Percentiles rank a stretch among this genome's conserved stretches.
Evolutionary conservation across 2,113 vertebrate species (phyloP).

Genomic region (pig (Sus scrofa)): DNA sequence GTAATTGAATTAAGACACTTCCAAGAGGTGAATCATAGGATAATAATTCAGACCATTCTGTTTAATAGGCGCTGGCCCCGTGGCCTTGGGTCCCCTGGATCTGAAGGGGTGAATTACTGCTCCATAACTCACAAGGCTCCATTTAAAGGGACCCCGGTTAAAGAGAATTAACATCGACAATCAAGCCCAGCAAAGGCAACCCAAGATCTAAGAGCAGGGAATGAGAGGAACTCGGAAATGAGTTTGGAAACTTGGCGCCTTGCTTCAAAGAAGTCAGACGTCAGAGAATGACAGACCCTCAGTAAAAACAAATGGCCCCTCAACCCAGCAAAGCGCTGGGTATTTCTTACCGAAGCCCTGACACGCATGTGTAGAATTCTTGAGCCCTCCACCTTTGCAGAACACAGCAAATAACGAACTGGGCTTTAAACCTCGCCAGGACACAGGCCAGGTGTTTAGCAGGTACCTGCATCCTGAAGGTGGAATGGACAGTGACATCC

Average conservation of each 20-base stretch:
- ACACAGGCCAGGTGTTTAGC: too few species aligned
- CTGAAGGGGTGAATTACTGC: conserved; percentile 63
- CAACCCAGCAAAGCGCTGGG: background rate
- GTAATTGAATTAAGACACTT: conserved; percentile 75
- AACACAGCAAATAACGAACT: background rate
- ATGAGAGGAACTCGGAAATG: background rate
- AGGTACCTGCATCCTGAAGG: background rate
- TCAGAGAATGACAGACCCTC: conserved; percentile 48
- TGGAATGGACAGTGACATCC: background rate
- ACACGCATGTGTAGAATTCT: background rate
- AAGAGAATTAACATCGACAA: conserved; percentile 51
- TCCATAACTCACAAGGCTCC: conserved; percentile 67
- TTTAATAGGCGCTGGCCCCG: conserved; percentile 64
- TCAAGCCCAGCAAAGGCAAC: background rate
- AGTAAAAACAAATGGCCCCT: background rate
- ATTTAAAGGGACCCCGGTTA: conserved; percentile 46
- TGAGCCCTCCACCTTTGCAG: background rate
- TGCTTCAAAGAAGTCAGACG: background rate
- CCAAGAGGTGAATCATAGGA: conserved; percentile 57
- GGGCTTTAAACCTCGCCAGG: background rate
- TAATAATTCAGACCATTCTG: conserved; percentile 70
- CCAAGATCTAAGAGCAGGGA: background rate
- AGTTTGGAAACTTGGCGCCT: background rate
- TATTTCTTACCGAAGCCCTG: background rate
- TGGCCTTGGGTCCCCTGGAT: conserved; percentile 56